Base-by-base conservation (phyloP, 2,888 invertebrate genomes). In the Eulithis testata region DNA sequence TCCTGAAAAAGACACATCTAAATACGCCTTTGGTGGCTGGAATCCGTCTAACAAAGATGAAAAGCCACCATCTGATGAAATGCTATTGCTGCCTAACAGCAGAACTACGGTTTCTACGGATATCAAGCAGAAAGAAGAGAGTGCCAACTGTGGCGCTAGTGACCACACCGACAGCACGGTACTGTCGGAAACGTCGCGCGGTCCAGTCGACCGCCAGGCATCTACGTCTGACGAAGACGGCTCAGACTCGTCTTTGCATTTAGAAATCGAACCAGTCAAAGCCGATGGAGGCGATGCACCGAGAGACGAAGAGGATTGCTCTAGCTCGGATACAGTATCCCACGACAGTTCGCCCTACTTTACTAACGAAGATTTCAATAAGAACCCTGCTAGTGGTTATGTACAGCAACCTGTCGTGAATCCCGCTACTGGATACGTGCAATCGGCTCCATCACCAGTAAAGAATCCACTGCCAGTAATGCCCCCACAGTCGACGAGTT, bases 81-180 rank as follows among this genome's bases (percentile, higher is more conserved):
- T 89, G 80, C 77, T 92, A 62, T 76, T 93, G 60, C 77, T 93
- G 52, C 91, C 92, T 1, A 88, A 89, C 63, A 88, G 82, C 71
- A 86, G 89, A 78, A 80, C 81, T 47, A 78, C 80, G 36, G 83
- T 84, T 7, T 83, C 86, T 36, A 80, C 87, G 36, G 89, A 89
- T 51, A 82, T 77, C 3, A 91, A 90, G 76, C 84, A 86, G 69
- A 88, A 84, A 69, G 85, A 86, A 47, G 87, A 84, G 58, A 86
- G 84, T 54, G 49, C 49, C 21, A 90, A 87, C 60, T 89, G 91
- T 70, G 90, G 82, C 45, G 84, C 87, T 47, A 92, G 91, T 78
- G 90, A 92, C 64, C 90, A 89, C 60, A 93, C 93, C 8, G 90
- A 92, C 65, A 93, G 91, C 72, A 93, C 93, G 3, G 91, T 83